Base-by-base conservation (phyloP, 2,797 vertebrate genomes). In the Scarus forsteni region DNA sequence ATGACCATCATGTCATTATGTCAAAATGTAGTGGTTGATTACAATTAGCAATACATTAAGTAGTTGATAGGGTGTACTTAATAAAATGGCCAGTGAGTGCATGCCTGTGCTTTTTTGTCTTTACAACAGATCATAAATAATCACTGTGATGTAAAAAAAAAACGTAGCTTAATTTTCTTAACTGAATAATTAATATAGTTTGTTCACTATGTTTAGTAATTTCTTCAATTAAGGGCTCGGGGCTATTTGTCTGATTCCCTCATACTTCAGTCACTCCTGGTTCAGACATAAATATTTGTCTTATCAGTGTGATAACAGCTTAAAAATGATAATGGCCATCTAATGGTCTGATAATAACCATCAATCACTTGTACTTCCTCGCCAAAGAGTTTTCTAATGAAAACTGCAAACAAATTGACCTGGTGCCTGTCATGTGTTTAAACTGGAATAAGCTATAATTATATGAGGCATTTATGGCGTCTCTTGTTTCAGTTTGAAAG, bases 401-500 rank as follows among this genome's bases (percentile, higher is more conserved):
- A 53, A 38, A n/a, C 7, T 46, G 6, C 35, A 55, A 53, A 7
- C 50, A 10, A 13, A 64, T 70, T 53, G 15, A 43, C 60, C 38
- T n/a, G 45, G 46, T 44, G 5, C 54, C 15, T 70, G 15, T 64
- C 13, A 62, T 73, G 16, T 65, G 54, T 77, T 84, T 76, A 13
- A 54, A 44, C 13, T 62, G 50, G 52, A 16, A 61, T 10, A 8
- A 10, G 19, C 10, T 64, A 36, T 78, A 19, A 18, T 0, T 7
- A 35, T 40, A 60, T 66, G 18, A 70, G 57, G 18, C 27, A 13
- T 61, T 36, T 55, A 52, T 49, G 48, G 35, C 2, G 10, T 60
- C 42, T 19, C 45, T 80, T 55, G 50, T 43, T 78, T 83, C 35
- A 55, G 66, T 76, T 67, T 62, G 49, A 79, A 49, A 38, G 59